Base-by-base conservation (phyloP, 2,888 invertebrate genomes). In the Sphaeridia pumilis region DNA sequence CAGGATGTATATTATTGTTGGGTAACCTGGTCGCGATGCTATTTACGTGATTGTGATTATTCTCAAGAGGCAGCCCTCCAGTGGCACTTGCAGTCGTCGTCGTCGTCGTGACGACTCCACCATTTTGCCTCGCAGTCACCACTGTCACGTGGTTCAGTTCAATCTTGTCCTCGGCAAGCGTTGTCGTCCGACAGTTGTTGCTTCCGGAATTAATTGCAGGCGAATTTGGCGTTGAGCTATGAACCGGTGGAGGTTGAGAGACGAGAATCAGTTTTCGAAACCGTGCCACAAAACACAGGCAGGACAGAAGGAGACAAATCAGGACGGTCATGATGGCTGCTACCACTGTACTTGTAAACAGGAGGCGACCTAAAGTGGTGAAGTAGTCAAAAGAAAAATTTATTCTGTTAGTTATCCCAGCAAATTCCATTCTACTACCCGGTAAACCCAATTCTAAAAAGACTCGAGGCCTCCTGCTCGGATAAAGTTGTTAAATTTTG, bases 131-230 rank as follows among this genome's bases (percentile, higher is more conserved):
- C 49, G 42, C 21, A 17, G n/a, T 26, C 34, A 59, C 46, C 49
- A 41, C 21, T 10, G n/a, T 26, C 34, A 59, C 46, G 64, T 79
- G 77, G 69, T 78, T 81, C 74, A 83, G 78, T 69, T 84, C 84
- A 61, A 85, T 84, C 74, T 84, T 85, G 69, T 84, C 84, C 67
- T 84, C 84, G 21, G 31, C 47, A 7, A 21, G n/a, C n/a, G n/a
- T n/a, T n/a, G n/a, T n/a, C 36, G n/a, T 36, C 36, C 3, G 36
- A 36, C 17, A 20, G n/a, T 14, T 7, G 31, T 31, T 31, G 47
- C 20, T 36, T n/a, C 10, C n/a, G 25, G 7, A 26, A 20, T 10
- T 28, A 17, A 21, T 43, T 27, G 10, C 14, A 43, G 42, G 36
- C 35, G 31, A 17, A 4, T 28, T 53, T 20, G 22, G 21, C 31